phyloP scores from a whole-genome alignment of 2,888 invertebrate genomes.

The Azorinus chamasolen region DNA sequence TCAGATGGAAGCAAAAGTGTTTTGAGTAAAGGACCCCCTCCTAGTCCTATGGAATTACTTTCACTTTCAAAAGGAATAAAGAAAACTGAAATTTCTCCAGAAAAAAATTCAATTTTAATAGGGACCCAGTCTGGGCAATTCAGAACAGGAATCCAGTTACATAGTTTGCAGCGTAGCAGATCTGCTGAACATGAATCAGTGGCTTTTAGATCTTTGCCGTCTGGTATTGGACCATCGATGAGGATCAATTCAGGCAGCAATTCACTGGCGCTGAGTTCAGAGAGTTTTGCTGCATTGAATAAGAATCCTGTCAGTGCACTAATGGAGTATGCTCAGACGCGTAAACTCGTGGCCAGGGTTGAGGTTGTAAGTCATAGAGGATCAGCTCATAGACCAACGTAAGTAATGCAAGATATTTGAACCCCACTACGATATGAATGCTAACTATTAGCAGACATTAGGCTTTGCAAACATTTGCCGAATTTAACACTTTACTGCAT shows the following conservation, averaged over 20 bases:
- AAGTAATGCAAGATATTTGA: slow-evolving; percentile 64
- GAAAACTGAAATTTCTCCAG: slow-evolving; percentile 47
- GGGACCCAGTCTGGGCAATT: too few relatives aligned
- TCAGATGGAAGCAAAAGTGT: slow-evolving; percentile 16
- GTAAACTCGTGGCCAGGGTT: slow-evolving; percentile 82
- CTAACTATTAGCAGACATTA: too few relatives aligned
- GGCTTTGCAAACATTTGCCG: too few relatives aligned
- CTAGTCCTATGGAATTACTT: slow-evolving; percentile 53
- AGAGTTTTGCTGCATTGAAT: slow-evolving; percentile 84
- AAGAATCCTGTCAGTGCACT: slow-evolving; percentile 87
- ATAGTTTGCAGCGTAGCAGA: too few relatives aligned
- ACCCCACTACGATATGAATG: too few relatives aligned
- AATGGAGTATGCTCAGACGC: slow-evolving; percentile 86
- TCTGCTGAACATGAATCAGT: too few relatives aligned
- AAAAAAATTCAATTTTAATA: too few relatives aligned
- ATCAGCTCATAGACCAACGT: slow-evolving; percentile 86
- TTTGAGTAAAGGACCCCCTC: slow-evolving; percentile 42
- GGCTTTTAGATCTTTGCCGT: slow-evolving; percentile 4
- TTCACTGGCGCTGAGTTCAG: slow-evolving; percentile 68
- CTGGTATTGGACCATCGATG: neutral
- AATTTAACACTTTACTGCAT: too few relatives aligned
- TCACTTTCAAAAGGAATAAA: slow-evolving; percentile 39
- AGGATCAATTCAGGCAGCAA: neutral
- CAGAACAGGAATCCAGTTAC: too few relatives aligned
- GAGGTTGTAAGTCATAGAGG: slow-evolving; percentile 84